Evolutionary conservation across 2,888 invertebrate genomes (phyloP).

Genomic region (Dusona sp.): DNA sequence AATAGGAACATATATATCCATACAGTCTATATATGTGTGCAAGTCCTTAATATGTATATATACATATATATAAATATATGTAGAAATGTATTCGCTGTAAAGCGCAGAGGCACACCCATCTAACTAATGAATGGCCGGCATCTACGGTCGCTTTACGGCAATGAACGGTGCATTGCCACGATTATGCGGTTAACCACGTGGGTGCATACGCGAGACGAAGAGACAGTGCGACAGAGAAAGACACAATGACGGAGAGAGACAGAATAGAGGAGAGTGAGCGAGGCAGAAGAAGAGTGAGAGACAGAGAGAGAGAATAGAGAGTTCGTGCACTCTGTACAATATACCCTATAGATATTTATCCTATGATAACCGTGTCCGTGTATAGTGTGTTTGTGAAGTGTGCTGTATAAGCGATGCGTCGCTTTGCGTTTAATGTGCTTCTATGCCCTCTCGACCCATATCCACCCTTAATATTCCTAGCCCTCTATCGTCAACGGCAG

Average conservation of each 20-base stretch:
- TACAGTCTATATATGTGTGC: background rate
- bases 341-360: slow-evolving; percentile 60
- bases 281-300: background rate
- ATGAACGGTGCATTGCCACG: slow-evolving; percentile 68
- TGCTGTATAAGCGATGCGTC: slow-evolving; percentile 55
- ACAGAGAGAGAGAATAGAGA: slow-evolving; percentile 20
- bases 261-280: background rate
- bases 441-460: slow-evolving; percentile 42
- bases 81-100: slow-evolving; percentile 41
- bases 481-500: slow-evolving; percentile 16
- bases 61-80: slow-evolving; percentile 24
- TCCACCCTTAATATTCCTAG: slow-evolving; percentile 32
- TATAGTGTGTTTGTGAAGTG: slow-evolving; percentile 38
- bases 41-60: slow-evolving; percentile 11
- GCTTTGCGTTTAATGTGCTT: slow-evolving; percentile 62
- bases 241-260: slow-evolving; percentile 21
- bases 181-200: slow-evolving; percentile 69
- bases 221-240: slow-evolving; percentile 26
- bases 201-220: slow-evolving; percentile 38
- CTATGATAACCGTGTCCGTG: background rate
- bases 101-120: slow-evolving; percentile 65
- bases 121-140: slow-evolving; percentile 71
- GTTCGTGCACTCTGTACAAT: slow-evolving; percentile 49
- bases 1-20: background rate
- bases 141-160: slow-evolving; percentile 68